A percentile compares a stretch with the other conserved stretches of the same genome.
These are phyloP conservation scores for Ryuthela nishihirai DNA, from an alignment of 2,888 invertebrate genomes.

Conservation along the genomic window DNA sequence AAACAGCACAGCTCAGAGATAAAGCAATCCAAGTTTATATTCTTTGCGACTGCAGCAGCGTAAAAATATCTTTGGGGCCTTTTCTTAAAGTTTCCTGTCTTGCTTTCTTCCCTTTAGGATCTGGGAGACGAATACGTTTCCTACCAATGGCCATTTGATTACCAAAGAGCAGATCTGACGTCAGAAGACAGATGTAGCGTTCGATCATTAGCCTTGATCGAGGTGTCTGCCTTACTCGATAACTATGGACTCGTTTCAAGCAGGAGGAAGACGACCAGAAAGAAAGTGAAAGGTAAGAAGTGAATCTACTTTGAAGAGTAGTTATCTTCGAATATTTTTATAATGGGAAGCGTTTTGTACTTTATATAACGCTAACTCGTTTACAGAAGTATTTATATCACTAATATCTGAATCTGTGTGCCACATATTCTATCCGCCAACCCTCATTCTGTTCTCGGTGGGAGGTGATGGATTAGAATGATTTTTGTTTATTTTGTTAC, in stretches of 20 bases:
- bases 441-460: too few species aligned
- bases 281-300: conserved; percentile 31
- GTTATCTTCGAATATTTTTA: neutral
- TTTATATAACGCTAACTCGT: too few species aligned
- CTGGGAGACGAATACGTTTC: conserved; percentile 17
- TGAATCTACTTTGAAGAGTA: neutral
- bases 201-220: conserved; percentile 30
- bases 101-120: neutral
- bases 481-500: too few species aligned
- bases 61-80: neutral
- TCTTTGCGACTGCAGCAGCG: neutral
- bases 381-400: too few species aligned
- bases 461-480: too few species aligned
- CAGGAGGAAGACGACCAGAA: conserved; percentile 23
- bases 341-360: too few species aligned
- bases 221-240: conserved; percentile 27
- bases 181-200: conserved; percentile 23
- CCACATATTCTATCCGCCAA: too few species aligned
- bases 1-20: too few species aligned
- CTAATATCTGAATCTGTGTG: too few species aligned
- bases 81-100: neutral
- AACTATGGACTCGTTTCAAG: conserved; percentile 25
- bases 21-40: too few species aligned
- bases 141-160: conserved; percentile 17
- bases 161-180: conserved; percentile 17